These are phyloP conservation scores for Drosophila biarmipes DNA, from an alignment of 1,140 invertebrate species.

Conservation along the genomic window DNA sequence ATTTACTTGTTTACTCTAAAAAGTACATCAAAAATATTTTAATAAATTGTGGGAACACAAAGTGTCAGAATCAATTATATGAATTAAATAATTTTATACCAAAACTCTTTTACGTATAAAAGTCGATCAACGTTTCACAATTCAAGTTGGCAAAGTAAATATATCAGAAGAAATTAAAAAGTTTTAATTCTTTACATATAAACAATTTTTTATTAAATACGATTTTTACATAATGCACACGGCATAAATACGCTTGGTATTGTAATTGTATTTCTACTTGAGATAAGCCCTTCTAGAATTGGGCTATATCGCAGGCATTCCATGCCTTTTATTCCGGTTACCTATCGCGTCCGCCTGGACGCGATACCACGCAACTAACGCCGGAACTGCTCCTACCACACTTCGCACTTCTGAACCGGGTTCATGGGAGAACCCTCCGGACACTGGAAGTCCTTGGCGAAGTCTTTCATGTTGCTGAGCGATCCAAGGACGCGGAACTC, in stretches of 20 bases:
- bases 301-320: conserved; percentile 48
- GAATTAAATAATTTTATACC: no score
- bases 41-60: no score
- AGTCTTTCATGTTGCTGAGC: conserved; percentile 95
- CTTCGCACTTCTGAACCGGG: conserved; percentile 93
- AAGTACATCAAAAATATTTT: no score
- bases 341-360: conserved; percentile 18
- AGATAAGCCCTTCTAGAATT: conserved; percentile 40
- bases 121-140: no score
- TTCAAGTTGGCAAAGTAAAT: no score
- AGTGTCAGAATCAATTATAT: no score
- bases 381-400: conserved; percentile 87
- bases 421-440: conserved; percentile 93
- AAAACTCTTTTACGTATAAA: no score
- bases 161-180: not conserved
- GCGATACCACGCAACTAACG: conserved; percentile 14
- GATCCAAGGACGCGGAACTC: conserved; percentile 94
- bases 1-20: no score
- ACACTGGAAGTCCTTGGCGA: conserved; percentile 94
- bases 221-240: conserved; percentile 58
- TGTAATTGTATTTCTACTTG: conserved; percentile 59
- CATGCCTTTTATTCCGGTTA: conserved; percentile 13
- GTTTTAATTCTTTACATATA: conserved; percentile 46
- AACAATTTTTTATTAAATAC: conserved; percentile 73
- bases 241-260: conserved; percentile 54